phyloP scores from a whole-genome alignment of 2,797 vertebrate genomes.

The Coregonus suidteri region DNA sequence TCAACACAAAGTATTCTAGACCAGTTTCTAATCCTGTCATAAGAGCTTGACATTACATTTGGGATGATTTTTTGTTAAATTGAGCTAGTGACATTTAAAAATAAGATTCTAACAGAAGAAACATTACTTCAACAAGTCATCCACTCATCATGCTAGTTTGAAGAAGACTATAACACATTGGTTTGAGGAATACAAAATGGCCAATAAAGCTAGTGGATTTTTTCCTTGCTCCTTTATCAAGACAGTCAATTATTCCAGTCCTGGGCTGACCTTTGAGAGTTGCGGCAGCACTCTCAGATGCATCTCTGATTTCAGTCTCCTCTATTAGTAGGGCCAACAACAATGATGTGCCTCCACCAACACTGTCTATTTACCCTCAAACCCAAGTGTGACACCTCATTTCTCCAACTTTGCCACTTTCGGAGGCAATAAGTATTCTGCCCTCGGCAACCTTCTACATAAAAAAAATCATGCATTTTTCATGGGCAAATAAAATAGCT shows the following conservation, averaged over 20 bases:
- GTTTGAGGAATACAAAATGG: not conserved
- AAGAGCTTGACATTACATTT: not conserved
- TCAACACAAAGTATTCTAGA: no score
- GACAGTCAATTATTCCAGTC: not conserved
- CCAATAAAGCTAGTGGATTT: no score
- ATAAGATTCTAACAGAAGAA: not conserved
- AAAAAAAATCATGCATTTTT: conserved; percentile 52
- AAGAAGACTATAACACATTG: not conserved
- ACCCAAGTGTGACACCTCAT: conserved; percentile 35
- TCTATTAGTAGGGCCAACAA: conserved; percentile 51
- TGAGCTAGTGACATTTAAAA: not conserved
- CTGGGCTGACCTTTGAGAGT: not conserved
- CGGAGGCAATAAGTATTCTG: conserved; percentile 36
- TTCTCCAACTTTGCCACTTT: conserved; percentile 42
- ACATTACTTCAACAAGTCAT: not conserved
- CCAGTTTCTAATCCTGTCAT: no score
- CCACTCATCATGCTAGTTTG: not conserved
- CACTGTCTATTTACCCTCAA: conserved; percentile 8
- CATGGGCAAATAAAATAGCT: conserved; percentile 60
- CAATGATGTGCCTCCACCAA: not conserved
- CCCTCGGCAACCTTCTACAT: conserved; percentile 40
- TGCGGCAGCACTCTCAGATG: not conserved
- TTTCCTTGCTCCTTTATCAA: no score
- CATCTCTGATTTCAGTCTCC: conserved; percentile 37
- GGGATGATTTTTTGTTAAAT: not conserved